These are phyloP conservation scores for Zaprionus capensis DNA, from an alignment of 1,140 invertebrate genomes.

Conservation along the genomic window DNA sequence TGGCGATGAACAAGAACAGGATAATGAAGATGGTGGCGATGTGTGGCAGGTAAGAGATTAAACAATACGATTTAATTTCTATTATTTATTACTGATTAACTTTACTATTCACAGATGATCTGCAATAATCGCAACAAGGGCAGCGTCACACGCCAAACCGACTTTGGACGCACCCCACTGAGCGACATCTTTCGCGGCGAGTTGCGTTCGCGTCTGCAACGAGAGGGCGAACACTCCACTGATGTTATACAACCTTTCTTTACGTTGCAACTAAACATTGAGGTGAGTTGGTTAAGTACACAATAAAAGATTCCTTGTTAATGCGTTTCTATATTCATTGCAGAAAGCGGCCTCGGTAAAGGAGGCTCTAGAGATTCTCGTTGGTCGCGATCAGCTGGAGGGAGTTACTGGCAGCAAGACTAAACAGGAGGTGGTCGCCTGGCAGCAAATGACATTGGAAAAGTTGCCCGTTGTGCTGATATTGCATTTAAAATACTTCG, in stretches of 20 bases:
- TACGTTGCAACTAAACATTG: constrained; percentile 96
- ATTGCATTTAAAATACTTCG: constrained; percentile 95
- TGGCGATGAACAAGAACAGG: constrained; percentile 85
- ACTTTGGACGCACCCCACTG: constrained; percentile 93
- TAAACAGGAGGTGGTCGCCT: constrained; percentile 91
- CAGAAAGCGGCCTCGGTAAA: constrained; percentile 93
- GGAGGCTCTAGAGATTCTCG: constrained; percentile 93
- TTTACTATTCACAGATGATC: constrained; percentile 63
- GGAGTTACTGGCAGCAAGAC: constrained; percentile 93
- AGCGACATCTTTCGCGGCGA: constrained; percentile 97
- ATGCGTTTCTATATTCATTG: constrained; percentile 74
- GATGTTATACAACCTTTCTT: constrained; percentile 96
- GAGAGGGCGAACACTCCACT: constrained; percentile 90
- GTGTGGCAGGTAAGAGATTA: constrained; percentile 89
- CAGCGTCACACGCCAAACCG: constrained; percentile 92
- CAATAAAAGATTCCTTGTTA: constrained; percentile 1
- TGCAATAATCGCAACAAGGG: constrained; percentile 93
- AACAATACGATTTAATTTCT: background rate
- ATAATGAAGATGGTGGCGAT: constrained; percentile 87
- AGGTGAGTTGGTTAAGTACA: constrained; percentile 86
- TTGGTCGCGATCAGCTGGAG: constrained; percentile 92
- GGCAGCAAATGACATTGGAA: constrained; percentile 94
- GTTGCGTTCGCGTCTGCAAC: constrained; percentile 92
- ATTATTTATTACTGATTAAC: background rate
- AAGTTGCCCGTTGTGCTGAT: constrained; percentile 94